Conservation (phyloP, 2,888 invertebrate genomes). For the Rhyacophila evoluta region DNA sequence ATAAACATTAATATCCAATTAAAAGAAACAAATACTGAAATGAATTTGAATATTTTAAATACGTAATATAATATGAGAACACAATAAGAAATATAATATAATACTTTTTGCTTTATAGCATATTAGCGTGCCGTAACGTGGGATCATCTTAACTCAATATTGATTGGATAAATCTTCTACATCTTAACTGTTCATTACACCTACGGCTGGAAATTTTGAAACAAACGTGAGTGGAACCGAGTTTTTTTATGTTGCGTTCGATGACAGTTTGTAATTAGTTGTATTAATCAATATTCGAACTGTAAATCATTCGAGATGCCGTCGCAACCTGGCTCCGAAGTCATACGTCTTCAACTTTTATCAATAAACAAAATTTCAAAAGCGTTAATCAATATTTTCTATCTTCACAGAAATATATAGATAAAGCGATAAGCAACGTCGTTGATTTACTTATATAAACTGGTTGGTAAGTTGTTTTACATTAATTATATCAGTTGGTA, state of each 20-base stretch:
- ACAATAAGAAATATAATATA: no score
- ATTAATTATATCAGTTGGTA: neutral
- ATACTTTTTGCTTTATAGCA: no score
- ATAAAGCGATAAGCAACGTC: neutral
- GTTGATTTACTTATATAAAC: neutral
- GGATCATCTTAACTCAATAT: constrained; percentile 9
- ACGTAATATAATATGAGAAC: no score
- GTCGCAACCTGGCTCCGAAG: neutral
- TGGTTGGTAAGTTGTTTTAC: neutral
- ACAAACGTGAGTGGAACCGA: neutral
- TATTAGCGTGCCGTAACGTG: neutral
- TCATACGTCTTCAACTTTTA: neutral
- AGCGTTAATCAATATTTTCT: neutral
- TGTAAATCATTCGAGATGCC: neutral
- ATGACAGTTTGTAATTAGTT: constrained; percentile 18
- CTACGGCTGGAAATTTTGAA: neutral
- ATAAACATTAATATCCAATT: no score
- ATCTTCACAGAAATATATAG: neutral
- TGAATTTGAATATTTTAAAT: no score
- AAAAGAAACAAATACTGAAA: no score
- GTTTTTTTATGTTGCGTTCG: constrained; percentile 6
- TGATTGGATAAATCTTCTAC: constrained; percentile 7
- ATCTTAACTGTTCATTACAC: constrained; percentile 15
- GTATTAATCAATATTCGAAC: constrained; percentile 3
- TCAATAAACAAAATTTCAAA: neutral